Evolutionary conservation across 2,797 vertebrate genomes (phyloP), one percentile per base, ranked within the genome.

Genomic region (Xiphophorus birchmanni): DNA sequence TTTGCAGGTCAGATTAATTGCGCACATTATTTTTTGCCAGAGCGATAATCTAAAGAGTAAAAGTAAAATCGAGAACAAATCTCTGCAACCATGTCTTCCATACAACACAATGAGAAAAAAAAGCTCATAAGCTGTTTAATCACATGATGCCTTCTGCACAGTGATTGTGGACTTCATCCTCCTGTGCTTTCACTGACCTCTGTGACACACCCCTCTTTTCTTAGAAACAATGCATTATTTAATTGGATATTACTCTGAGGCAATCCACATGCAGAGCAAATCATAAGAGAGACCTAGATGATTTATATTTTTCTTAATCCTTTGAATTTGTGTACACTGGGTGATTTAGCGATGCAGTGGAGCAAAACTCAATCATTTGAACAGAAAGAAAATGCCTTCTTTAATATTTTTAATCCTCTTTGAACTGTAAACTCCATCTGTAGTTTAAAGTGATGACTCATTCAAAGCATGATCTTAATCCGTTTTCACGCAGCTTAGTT

Each of bases 361-460:
- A 94, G 92, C 90, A 90, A 95, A 95, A 95, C 89, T 84, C 89
- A 92, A 93, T 94, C 88, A 93, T 93, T 90, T 85, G 83, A 92
- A 86, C 87, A 88, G 75, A 89, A 79, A 87, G 73, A 91, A 93
- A 91, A 86, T 83, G 79, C 84, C 84, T 85, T 84, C 90, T 95
- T 95, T 95, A 95, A 95, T 95, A 95, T 95, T 94, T 92, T 95
- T 95, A 95, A 96, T 95, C 94, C 93, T 88, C 89, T 95, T 95
- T 93, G 89, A 95, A 95, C 92, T 91, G 94, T 95, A 95, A 95
- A 95, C 93, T 94, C 93, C 92, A 94, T 95, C 93, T 95, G 93
- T 93, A 93, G 92, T 95, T 95, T 95, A 93, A 95, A 95, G 89
- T 96, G 94, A 95, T 95, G 94, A 96, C 93, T 95, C 95, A 94